A percentile compares a stretch with the other conserved stretches of the same genome.
phyloP scores from a whole-genome alignment of 1,140 invertebrate genomes.

The Palaemon carinicauda region DNA sequence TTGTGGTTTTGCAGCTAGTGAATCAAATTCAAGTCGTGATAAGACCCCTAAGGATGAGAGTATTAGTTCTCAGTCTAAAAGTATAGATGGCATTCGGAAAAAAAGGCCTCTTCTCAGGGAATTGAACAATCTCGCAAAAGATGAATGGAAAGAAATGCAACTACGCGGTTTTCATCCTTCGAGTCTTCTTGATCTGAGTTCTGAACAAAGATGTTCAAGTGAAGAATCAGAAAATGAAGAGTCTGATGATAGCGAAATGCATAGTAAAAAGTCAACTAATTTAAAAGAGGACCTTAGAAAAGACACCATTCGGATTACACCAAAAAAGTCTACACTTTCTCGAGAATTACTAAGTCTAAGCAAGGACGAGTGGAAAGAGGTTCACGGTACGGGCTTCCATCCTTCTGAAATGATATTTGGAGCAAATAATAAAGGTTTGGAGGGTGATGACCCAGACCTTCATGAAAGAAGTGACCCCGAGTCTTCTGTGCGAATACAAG shows the following conservation, averaged over 20 bases:
- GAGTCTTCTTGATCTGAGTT: neutral
- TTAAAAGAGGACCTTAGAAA: neutral
- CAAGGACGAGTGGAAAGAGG: neutral
- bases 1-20: too few relatives aligned
- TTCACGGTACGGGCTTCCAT: neutral
- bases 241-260: too few relatives aligned
- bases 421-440: too few relatives aligned
- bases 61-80: neutral
- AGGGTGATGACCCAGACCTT: too few relatives aligned
- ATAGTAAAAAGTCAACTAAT: neutral
- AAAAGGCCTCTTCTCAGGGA: neutral
- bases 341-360: neutral
- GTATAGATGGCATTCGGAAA: neutral
- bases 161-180: neutral
- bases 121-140: neutral
- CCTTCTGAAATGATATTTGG: too few relatives aligned
- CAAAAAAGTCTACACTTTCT: neutral
- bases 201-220: neutral
- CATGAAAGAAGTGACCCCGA: too few relatives aligned
- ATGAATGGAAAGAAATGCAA: slow-evolving; percentile 6
- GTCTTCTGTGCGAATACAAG: too few relatives aligned
- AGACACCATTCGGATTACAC: neutral
- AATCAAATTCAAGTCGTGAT: too few relatives aligned
- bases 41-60: too few relatives aligned
- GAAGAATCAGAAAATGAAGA: neutral